These are phyloP conservation scores for Trematocara marginatum DNA, from an alignment of 2,113 vertebrate species.

Conservation along the genomic window DNA sequence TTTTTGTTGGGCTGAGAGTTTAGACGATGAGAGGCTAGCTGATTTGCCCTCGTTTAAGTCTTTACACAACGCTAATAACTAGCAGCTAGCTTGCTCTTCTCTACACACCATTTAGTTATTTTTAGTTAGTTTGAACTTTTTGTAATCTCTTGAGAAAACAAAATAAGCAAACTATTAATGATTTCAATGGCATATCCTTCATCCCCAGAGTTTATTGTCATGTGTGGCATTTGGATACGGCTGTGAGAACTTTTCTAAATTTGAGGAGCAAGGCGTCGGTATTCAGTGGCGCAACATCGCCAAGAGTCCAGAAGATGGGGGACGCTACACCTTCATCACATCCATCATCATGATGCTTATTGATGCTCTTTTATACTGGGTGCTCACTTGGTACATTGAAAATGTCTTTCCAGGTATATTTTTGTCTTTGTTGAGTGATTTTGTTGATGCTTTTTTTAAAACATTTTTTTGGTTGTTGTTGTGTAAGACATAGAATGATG, in stretches of 20 bases:
- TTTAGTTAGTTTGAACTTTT: background rate
- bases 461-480: background rate
- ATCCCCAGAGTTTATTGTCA: conserved; percentile 85
- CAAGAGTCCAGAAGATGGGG: conserved; percentile 80
- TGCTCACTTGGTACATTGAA: conserved; percentile 96
- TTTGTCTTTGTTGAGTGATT: background rate
- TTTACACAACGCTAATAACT: background rate
- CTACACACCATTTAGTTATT: background rate
- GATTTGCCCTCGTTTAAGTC: background rate
- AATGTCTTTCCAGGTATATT: conserved; percentile 89
- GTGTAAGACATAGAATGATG: background rate
- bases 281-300: conserved; percentile 91
- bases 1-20: background rate
- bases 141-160: background rate
- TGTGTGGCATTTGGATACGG: conserved; percentile 95
- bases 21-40: background rate
- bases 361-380: conserved; percentile 81
- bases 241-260: conserved; percentile 88
- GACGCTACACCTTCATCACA: conserved; percentile 82
- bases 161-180: background rate
- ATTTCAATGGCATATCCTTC: background rate
- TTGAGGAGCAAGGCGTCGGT: conserved; percentile 91
- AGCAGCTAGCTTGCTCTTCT: background rate
- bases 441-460: background rate
- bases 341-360: conserved; percentile 89